Base-by-base conservation (phyloP, 2,888 invertebrate genomes). In the Drymonia ruficornis region DNA sequence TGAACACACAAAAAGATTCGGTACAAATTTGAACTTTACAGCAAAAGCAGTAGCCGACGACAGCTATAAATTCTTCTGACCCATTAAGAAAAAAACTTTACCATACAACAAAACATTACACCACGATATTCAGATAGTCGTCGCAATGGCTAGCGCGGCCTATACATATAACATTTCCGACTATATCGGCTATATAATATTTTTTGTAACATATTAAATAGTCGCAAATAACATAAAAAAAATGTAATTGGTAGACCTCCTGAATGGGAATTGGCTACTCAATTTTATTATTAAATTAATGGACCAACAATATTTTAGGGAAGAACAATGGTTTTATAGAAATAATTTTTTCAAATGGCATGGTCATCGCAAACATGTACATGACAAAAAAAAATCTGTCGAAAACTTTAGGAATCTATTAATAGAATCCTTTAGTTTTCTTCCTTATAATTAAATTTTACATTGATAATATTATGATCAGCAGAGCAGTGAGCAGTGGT, bases 21-120 rank as follows among this genome's bases (percentile, higher is more conserved):
- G 63, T 18, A 55, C 56, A 16, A 60, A 62, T 46, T 58, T 65
- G 48, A 65, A 63, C 63, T 67, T 53, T 61, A 43, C 7, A 23
- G 43, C 46, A 50, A 61, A 72, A 70, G 70, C 50, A 44, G 63
- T 51, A 65, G 50, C 72, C 65, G 67, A 59, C 65, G 34, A n/a
- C 28, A 45, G 18, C 15, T n/a, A 67, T 71, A 72, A 70, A 71
- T 72, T 56, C 56, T 53, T 42, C 29, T 64, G 61, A 63, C 55
- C 56, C 64, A 72, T 56, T 70, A 56, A 56, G 45, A 60, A 59
- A 57, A 60, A 67, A 65, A 64, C 62, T 67, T 52, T 13, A 29
- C 16, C 49, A 29, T 40, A 49, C 44, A 46, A 13, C 50, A 48
- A 51, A 23, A 23, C 23, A 23, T 23, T 51, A 31, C 49, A 51